These are phyloP conservation scores for Nannoperca obscura DNA, from an alignment of 2,797 vertebrate species.

Conservation along the genomic window DNA sequence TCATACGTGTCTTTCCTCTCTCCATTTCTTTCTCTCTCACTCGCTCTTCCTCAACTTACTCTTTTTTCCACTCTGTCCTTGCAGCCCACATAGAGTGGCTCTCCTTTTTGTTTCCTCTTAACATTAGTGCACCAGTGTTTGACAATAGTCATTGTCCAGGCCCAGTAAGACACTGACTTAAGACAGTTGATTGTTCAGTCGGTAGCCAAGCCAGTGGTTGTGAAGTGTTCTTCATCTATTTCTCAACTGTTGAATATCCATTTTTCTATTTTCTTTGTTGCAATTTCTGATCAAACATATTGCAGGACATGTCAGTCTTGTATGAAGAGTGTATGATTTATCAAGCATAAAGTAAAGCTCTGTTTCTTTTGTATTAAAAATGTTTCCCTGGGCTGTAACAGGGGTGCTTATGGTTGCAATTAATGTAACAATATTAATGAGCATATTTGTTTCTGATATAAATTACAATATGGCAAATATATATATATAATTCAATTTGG, in stretches of 20 bases:
- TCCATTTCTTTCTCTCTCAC: conserved; percentile 28
- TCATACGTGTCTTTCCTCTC: conserved; percentile 20
- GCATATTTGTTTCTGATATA: neutral
- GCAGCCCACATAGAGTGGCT: conserved; percentile 46
- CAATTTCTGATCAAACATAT: conserved; percentile 63
- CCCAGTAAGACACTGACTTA: conserved; percentile 69
- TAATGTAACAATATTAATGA: neutral
- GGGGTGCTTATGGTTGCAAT: neutral
- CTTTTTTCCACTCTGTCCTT: conserved; percentile 55
- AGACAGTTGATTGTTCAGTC: conserved; percentile 79
- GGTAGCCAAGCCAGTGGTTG: conserved; percentile 59
- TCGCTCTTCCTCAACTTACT: conserved; percentile 46
- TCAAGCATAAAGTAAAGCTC: conserved; percentile 15
- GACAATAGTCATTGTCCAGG: conserved; percentile 68
- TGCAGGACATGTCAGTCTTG: conserved; percentile 43
- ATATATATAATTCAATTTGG: no score
- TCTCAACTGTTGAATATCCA: conserved; percentile 73
- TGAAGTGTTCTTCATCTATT: conserved; percentile 74
- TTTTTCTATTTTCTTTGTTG: conserved; percentile 61
- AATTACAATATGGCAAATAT: neutral
- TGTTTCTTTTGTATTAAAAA: conserved; percentile 28
- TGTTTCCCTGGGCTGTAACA: conserved; percentile 3
- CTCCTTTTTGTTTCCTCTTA: conserved; percentile 43
- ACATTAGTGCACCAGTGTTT: conserved; percentile 54
- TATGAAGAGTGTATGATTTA: conserved; percentile 31